Conservation (phyloP, 2,888 invertebrate species). For the Ommatoiulus sabulosus region DNA sequence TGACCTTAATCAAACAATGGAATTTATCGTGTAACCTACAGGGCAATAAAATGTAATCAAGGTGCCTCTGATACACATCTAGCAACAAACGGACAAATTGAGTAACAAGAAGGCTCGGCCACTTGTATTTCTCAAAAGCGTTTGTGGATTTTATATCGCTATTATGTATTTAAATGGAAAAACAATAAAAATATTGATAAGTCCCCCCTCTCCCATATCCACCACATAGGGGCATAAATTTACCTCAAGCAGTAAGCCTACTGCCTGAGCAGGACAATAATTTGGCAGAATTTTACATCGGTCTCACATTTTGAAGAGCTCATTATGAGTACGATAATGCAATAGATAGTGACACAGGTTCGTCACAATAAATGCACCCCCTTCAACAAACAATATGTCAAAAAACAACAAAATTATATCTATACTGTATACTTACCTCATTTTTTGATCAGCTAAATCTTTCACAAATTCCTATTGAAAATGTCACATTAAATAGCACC, state of each 20-base stretch:
- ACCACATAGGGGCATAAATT: background rate
- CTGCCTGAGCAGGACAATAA: background rate
- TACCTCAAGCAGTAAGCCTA: background rate
- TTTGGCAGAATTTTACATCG: background rate
- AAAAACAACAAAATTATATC: conserved; percentile 16
- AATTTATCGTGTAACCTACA: background rate
- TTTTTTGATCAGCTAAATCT: conserved; percentile 41
- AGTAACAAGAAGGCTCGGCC: background rate
- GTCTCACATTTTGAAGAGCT: background rate
- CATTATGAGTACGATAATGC: background rate
- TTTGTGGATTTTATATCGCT: background rate
- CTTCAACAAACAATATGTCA: conserved; percentile 14
- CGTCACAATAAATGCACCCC: too few species aligned
- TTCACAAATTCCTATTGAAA: background rate
- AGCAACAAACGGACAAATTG: background rate
- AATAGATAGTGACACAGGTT: background rate
- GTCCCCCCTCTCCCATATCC: background rate
- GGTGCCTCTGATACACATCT: background rate
- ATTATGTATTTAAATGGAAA: background rate
- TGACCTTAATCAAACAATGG: conserved; percentile 43
- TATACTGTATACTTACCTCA: conserved; percentile 13
- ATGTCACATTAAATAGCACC: conserved; percentile 18
- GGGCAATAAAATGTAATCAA: conserved; percentile 4
- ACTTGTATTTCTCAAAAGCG: background rate
- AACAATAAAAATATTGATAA: conserved; percentile 7